Percentiles rank a stretch among this genome's conserved stretches.
phyloP scores from a whole-genome alignment of 2,888 invertebrate genomes.

The Sesamia inferens region DNA sequence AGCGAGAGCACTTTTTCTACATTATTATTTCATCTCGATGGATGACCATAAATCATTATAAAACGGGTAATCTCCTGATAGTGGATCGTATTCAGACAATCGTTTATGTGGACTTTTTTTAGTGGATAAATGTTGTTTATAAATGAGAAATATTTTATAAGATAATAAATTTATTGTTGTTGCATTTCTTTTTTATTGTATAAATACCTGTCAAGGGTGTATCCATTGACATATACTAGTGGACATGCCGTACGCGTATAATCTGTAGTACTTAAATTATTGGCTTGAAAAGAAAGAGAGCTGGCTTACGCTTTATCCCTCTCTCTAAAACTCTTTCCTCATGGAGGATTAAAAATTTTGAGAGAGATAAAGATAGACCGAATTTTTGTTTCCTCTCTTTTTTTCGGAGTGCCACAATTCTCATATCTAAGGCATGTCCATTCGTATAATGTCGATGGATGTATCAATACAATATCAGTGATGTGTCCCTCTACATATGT shows the following conservation, averaged over 20 bases:
- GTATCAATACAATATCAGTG: not conserved
- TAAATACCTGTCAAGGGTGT: not conserved
- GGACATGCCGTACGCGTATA: too few relatives aligned
- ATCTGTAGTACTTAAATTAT: too few relatives aligned
- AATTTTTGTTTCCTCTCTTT: too few relatives aligned
- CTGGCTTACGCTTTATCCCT: too few relatives aligned
- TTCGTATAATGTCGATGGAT: too few relatives aligned
- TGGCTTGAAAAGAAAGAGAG: too few relatives aligned
- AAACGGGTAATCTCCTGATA: conserved; percentile 58
- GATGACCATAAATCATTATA: conserved; percentile 62
- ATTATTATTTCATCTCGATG: conserved; percentile 57
- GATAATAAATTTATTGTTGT: conserved; percentile 59
- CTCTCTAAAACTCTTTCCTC: too few relatives aligned
- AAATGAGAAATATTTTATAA: conserved; percentile 47
- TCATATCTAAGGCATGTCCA: too few relatives aligned
- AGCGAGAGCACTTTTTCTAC: conserved; percentile 40
- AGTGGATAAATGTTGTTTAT: conserved; percentile 58
- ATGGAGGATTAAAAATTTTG: too few relatives aligned
- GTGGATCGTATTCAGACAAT: conserved; percentile 52
- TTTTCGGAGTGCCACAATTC: too few relatives aligned
- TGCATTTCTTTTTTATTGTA: conserved; percentile 49
- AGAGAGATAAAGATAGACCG: too few relatives aligned
- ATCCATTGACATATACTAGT: too few relatives aligned
- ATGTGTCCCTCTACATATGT: not conserved
- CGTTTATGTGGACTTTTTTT: conserved; percentile 61